phyloP scores from a whole-genome alignment of 1,140 invertebrate genomes.

The Drosophila busckii region DNA sequence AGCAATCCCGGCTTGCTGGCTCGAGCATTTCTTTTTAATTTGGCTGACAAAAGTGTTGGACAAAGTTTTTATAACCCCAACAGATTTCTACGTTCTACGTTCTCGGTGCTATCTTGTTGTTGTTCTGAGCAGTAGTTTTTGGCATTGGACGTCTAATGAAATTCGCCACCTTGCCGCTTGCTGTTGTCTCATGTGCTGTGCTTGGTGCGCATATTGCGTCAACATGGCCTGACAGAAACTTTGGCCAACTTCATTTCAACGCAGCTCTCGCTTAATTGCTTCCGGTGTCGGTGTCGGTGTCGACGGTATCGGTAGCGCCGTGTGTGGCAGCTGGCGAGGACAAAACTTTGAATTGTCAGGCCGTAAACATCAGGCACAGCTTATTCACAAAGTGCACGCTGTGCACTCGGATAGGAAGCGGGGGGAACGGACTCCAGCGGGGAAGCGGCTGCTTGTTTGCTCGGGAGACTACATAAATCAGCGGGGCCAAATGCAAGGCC shows the following conservation, averaged over 20 bases:
- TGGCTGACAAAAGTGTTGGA: slow-evolving; percentile 47
- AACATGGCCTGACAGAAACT: slow-evolving; percentile 34
- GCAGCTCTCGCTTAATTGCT: slow-evolving; percentile 56
- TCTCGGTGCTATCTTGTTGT: no score
- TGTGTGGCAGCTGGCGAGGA: slow-evolving; percentile 26
- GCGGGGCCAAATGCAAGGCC: slow-evolving; percentile 21
- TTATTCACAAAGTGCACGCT: slow-evolving; percentile 40
- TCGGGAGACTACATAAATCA: slow-evolving; percentile 52
- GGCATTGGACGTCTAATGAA: slow-evolving; percentile 58
- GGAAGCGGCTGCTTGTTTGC: not conserved
- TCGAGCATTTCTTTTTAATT: slow-evolving; percentile 44
- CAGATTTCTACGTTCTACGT: slow-evolving; percentile 44
- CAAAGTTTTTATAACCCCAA: slow-evolving; percentile 61
- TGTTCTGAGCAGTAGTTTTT: no score
- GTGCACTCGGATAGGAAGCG: slow-evolving; percentile 8
- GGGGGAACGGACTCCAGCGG: not conserved
- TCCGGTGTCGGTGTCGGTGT: slow-evolving; percentile 10
- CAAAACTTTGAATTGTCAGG: slow-evolving; percentile 52
- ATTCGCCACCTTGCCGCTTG: slow-evolving; percentile 45
- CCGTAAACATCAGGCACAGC: slow-evolving; percentile 32
- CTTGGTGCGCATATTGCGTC: slow-evolving; percentile 36
- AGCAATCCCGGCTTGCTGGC: slow-evolving; percentile 21
- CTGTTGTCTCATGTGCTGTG: slow-evolving; percentile 10
- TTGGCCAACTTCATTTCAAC: slow-evolving; percentile 24
- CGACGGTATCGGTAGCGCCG: not conserved